Conservation (phyloP, 2,113 vertebrate genomes). For the Sigmodon hispidus region DNA sequence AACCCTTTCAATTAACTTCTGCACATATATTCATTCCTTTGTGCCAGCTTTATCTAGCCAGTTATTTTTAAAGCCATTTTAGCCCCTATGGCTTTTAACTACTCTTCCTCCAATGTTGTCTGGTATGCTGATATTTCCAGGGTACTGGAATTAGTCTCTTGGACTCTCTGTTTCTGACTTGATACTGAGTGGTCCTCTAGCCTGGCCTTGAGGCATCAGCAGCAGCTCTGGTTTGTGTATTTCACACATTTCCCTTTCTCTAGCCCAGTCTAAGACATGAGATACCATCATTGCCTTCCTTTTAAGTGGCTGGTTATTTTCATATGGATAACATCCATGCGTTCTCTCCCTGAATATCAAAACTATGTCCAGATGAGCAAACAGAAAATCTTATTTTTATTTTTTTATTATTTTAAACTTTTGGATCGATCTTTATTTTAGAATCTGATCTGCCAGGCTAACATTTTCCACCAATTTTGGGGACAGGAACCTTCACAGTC, state of each 20-base stretch:
- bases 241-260: conserved; percentile 42
- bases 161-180: not conserved
- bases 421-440: not conserved
- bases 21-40: conserved; percentile 29
- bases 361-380: not conserved
- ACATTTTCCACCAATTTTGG: not conserved
- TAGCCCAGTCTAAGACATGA: not conserved
- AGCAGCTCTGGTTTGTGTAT: conserved; percentile 60
- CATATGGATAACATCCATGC: not conserved
- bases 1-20: conserved; percentile 37
- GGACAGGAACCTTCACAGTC: not conserved
- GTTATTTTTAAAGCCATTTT: conserved; percentile 22
- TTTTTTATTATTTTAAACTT: not conserved
- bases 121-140: not conserved
- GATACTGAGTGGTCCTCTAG: conserved; percentile 35
- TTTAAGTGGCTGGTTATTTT: not conserved
- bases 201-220: conserved; percentile 23
- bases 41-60: not conserved
- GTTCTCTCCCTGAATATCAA: not conserved
- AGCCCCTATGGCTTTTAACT: conserved; percentile 32
- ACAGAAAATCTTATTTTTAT: not conserved
- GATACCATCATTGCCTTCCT: not conserved
- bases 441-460: not conserved
- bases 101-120: not conserved
- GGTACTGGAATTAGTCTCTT: not conserved